Evolutionary conservation across 2,797 vertebrate species (phyloP).

Genomic region (Anisognathus igniventris): DNA sequence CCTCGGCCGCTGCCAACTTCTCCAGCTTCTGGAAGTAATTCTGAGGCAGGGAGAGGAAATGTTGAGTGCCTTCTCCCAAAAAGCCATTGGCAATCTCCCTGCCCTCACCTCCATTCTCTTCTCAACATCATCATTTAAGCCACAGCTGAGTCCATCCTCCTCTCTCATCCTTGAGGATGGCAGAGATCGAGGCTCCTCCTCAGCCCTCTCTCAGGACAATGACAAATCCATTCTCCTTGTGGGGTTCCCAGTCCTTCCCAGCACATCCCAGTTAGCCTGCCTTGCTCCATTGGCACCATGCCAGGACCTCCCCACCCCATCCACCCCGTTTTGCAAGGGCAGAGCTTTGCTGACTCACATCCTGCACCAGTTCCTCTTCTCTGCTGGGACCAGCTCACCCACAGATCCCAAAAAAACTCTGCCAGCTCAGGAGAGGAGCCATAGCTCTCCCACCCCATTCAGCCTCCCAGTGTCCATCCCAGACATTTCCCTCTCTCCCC

Average conservation of each 20-base stretch:
- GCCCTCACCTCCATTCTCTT: background rate
- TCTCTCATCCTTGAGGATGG: background rate
- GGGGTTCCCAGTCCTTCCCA: background rate
- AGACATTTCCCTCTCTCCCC: too few species aligned
- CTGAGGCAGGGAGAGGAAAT: conserved; percentile 61
- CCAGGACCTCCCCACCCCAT: background rate
- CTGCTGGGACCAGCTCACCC: background rate
- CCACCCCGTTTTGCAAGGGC: background rate
- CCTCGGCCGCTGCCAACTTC: conserved; percentile 85
- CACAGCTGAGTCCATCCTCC: background rate
- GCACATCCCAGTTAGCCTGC: background rate
- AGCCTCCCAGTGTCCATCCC: fast-evolving
- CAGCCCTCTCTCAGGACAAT: too few species aligned
- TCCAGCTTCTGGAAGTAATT: conserved; percentile 99
- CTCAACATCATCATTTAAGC: background rate
- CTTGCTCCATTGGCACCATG: fast-evolving
- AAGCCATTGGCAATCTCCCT: fast-evolving
- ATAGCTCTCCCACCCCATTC: background rate
- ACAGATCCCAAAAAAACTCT: background rate
- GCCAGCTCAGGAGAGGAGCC: background rate
- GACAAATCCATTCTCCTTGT: fast-evolving
- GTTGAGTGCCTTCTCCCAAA: background rate
- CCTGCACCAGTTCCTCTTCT: background rate
- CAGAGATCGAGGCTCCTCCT: background rate
- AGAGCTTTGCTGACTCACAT: background rate